These are phyloP conservation scores for Dicycla oo DNA, from an alignment of 2,888 invertebrate genomes.

Conservation along the genomic window DNA sequence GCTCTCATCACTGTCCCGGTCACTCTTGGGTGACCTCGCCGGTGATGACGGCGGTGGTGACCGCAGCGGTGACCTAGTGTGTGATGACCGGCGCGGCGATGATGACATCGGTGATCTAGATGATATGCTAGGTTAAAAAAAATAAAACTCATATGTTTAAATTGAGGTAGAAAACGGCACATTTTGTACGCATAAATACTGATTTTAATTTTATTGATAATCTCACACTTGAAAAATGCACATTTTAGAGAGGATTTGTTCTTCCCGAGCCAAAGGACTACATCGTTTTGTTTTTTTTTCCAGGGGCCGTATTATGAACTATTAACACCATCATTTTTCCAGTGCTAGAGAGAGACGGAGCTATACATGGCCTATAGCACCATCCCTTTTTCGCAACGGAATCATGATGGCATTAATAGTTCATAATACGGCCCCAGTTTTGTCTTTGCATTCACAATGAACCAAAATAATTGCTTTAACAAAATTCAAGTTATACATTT, in stretches of 20 bases:
- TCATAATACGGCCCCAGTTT: too few species aligned
- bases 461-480: neutral
- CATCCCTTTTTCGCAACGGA: too few species aligned
- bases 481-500: neutral
- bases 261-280: neutral
- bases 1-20: conserved; percentile 94
- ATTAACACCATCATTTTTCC: too few species aligned
- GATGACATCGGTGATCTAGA: conserved; percentile 75
- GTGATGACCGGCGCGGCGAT: conserved; percentile 76
- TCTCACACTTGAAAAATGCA: neutral
- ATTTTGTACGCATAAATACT: neutral
- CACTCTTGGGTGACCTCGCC: conserved; percentile 84
- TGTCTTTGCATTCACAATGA: neutral
- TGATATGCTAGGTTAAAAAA: conserved; percentile 11
- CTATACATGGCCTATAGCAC: too few species aligned
- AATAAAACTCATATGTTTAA: conserved; percentile 4
- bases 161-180: neutral
- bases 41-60: conserved; percentile 78
- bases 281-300: neutral
- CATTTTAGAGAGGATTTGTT: neutral
- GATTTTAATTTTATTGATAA: neutral
- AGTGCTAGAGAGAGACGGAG: too few species aligned
- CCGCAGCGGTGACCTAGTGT: conserved; percentile 79
- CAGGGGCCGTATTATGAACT: too few species aligned
- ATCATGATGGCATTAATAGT: too few species aligned